Evolutionary conservation across 2,797 vertebrate genomes (phyloP), one percentile per base, ranked within the genome.

Genomic region (Alexandromys oeconomus): DNA sequence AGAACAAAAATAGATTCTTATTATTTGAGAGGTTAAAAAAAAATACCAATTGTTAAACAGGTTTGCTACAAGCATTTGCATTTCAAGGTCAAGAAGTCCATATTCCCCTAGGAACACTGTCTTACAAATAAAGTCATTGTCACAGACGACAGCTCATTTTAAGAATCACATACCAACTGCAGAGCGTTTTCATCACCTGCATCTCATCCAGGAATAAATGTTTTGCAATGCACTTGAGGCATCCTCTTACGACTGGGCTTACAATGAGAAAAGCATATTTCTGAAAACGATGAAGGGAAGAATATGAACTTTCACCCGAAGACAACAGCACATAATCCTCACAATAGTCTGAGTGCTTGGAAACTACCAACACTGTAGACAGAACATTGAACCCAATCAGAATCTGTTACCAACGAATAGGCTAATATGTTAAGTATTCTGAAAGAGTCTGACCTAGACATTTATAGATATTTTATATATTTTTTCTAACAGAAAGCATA

Each of bases 121-220:
- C 92, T 94, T 97, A 94, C 67, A 94, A 95, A 96, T 12, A 87
- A 95, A 90, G 79, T 82, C 74, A 94, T n/a, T 92, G 87, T 94
- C 43, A 11, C 40, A 54, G 61, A 37, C 71, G 80, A 94, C 51
- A 95, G 59, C 86, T 91, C 89, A 87, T 86, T 97, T 93, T 94
- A 96, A 88, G 95, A 57, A 91, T 92, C 19, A 6, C 63, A 93
- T 61, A 92, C 80, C 65, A 96, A 95, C 43, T 1, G 1, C 87
- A 57, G 23, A 5, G 4, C 65, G 29, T 74, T 96, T 95, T 91
- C 54, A 90, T 61, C 85, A 25, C 31, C 11, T 2, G 6, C 15
- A 4, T 76, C 81, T 94, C 77, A 76, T 37, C 29, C 51, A 91
- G 54, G 84, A 96, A 96, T 87, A 96, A 95, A 95, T 94, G 76